Evolutionary conservation across 2,797 vertebrate genomes (phyloP).

Genomic region (Spea hammondii): DNA sequence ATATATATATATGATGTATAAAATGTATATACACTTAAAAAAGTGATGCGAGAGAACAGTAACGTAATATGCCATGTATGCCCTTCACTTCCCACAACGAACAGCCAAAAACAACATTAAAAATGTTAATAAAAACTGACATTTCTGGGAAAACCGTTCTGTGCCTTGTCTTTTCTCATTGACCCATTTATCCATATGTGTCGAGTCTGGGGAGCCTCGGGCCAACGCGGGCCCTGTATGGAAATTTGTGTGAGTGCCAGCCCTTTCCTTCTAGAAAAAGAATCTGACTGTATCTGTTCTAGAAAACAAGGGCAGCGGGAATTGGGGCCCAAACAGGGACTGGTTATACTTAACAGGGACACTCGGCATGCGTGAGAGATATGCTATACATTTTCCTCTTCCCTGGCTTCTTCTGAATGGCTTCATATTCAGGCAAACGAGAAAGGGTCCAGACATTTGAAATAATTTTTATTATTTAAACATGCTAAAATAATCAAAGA

Average conservation of each 20-base stretch:
- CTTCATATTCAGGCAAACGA: no score
- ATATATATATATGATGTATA: slow-evolving; percentile 15
- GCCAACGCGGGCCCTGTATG: no score
- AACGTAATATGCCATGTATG: slow-evolving; percentile 7
- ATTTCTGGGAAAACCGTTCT: slow-evolving; percentile 31
- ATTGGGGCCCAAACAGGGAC: no score
- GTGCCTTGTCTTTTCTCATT: neutral
- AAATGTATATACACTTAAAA: slow-evolving; percentile 1
- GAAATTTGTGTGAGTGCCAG: no score
- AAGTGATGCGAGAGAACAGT: neutral
- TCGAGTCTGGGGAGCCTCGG: no score
- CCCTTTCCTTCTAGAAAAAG: no score
- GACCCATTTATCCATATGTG: neutral
- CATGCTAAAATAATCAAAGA: slow-evolving; percentile 29
- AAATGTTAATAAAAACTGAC: slow-evolving; percentile 59
- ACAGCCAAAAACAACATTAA: slow-evolving; percentile 21
- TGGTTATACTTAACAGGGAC: no score
- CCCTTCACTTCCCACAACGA: neutral
- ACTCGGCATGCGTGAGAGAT: no score
- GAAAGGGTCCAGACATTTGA: neutral
- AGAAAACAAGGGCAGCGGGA: no score
- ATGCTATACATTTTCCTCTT: no score
- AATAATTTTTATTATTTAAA: slow-evolving; percentile 51
- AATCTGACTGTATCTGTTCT: no score
- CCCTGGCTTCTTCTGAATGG: no score